A percentile compares a stretch with the other conserved stretches of the same genome.
Evolutionary conservation across 2,113 vertebrate genomes (phyloP).

Genomic region (Taurulus bubalis): DNA sequence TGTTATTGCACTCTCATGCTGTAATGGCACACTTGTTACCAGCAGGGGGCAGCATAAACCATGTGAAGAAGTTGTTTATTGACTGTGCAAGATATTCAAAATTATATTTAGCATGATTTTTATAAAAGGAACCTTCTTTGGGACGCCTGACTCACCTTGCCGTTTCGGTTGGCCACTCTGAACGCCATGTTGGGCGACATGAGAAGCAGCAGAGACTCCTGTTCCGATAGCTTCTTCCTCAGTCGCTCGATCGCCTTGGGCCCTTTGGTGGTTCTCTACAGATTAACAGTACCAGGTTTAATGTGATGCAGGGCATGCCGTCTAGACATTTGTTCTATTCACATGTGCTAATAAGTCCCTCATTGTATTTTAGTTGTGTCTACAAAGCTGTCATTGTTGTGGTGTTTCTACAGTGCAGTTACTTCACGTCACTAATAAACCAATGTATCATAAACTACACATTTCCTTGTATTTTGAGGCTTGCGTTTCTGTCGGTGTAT

Average conservation of each 20-base stretch:
- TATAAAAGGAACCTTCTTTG: not conserved
- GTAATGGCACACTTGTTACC: not conserved
- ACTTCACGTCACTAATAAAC: not conserved
- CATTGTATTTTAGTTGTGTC: slow-evolving; percentile 10
- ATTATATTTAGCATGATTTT: not conserved
- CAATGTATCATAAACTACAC: not conserved
- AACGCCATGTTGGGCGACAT: slow-evolving; percentile 97
- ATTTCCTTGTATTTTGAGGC: not conserved
- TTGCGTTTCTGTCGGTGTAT: not conserved
- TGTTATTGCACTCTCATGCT: not conserved
- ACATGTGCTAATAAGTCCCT: slow-evolving; percentile 4
- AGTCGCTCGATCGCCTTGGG: slow-evolving; percentile 90
- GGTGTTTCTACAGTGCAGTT: not conserved
- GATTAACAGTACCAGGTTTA: slow-evolving; percentile 11
- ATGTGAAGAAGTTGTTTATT: not conserved
- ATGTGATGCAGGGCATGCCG: not conserved
- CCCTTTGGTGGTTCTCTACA: slow-evolving; percentile 92
- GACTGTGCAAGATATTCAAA: fast-evolving
- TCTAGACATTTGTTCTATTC: not conserved
- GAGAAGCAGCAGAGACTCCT: slow-evolving; percentile 92
- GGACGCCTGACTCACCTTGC: slow-evolving; percentile 87
- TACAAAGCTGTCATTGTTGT: not conserved
- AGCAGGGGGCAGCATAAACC: slow-evolving; percentile 68
- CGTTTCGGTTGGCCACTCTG: slow-evolving; percentile 90
- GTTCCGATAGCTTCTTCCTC: slow-evolving; percentile 94